Evolutionary conservation across 64 coral and sea anemone genomes (phyloP), one percentile per base, ranked within the genome.

Genomic region (Dendrophyllia cribrosa): DNA sequence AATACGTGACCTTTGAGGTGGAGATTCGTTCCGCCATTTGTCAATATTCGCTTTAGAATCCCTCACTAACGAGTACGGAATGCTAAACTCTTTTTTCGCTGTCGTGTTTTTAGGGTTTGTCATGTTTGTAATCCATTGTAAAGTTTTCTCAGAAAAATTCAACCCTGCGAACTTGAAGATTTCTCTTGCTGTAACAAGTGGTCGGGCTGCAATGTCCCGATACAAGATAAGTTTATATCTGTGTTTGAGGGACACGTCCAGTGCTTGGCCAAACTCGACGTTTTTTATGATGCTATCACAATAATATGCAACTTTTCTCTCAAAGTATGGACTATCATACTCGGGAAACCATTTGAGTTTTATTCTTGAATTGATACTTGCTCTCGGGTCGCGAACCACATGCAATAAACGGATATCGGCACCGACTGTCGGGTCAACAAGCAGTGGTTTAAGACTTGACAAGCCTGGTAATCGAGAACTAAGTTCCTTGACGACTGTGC

Each of bases 181-280:
- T 21, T 83, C 60, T 67, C 22, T 49, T 11, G 62, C 80, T 26
- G 26, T n/a, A n/a, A 66, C 62, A 51, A 83, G 16, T 17, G 80
- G 80, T 1, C 62, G 17, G 16, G 80, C 45, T 1, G 62, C 80
- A n/a, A 83, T 50, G n/a, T 83, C 80, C 44, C n/a, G 43, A 47
- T 83, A 83, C 12, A 66, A 67, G 16, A 83, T 21, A 67, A 83
- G 61, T 67, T 83, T 83, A 20, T 83, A 83, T 83, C 60, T 83
- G 43, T 51, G 34, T 67, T 50, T 65, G 43, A 83, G 60, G 13
- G 80, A 67, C 3, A 43, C 61, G 20, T 83, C 45, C 2, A 83
- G 62, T 9, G 44, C 43, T 17, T n/a, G 62, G 20, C 80, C 80
- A 67, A 83, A 83, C 61, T 50, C 60, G 16, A 83, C 66, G 61